phyloP scores from a whole-genome alignment of 2,888 invertebrate genomes.

The Hirtodrosophila cameraria region DNA sequence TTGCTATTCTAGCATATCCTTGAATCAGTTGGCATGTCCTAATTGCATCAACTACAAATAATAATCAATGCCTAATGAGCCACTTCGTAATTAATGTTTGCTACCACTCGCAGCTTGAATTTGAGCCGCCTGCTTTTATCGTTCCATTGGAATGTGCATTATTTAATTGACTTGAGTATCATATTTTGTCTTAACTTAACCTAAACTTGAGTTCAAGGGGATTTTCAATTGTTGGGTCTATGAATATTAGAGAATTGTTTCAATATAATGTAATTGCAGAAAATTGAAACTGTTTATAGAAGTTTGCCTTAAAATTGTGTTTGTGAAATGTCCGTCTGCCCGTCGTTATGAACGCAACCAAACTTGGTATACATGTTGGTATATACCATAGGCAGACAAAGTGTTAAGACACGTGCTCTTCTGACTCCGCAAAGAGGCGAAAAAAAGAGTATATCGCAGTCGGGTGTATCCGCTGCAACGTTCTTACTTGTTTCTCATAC shows the following conservation, averaged over 20 bases:
- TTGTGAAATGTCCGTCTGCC: too few species aligned
- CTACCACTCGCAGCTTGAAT: constrained; percentile 8
- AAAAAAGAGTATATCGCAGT: too few species aligned
- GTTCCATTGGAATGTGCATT: constrained; percentile 43
- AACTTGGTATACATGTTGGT: too few species aligned
- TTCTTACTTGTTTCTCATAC: too few species aligned
- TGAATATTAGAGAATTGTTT: neutral
- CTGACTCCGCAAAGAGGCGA: too few species aligned
- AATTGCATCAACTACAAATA: constrained; percentile 59
- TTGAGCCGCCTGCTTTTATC: constrained; percentile 20
- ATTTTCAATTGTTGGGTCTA: neutral
- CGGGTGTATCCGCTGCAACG: too few species aligned
- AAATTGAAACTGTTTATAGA: too few species aligned
- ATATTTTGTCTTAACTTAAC: neutral
- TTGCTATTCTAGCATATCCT: constrained; percentile 10
- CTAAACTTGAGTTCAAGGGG: neutral
- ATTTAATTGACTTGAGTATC: constrained; percentile 31
- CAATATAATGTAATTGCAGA: neutral
- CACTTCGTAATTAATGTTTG: constrained; percentile 39
- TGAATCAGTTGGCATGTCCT: constrained; percentile 42
- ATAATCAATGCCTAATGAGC: constrained; percentile 54
- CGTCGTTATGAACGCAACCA: too few species aligned
- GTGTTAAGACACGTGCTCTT: too few species aligned
- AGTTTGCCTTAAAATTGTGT: too few species aligned
- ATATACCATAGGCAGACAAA: too few species aligned